Evolutionary conservation across 1,140 invertebrate species (phyloP), one percentile per base, ranked within the genome.

Genomic region (Penaeus chinensis): DNA sequence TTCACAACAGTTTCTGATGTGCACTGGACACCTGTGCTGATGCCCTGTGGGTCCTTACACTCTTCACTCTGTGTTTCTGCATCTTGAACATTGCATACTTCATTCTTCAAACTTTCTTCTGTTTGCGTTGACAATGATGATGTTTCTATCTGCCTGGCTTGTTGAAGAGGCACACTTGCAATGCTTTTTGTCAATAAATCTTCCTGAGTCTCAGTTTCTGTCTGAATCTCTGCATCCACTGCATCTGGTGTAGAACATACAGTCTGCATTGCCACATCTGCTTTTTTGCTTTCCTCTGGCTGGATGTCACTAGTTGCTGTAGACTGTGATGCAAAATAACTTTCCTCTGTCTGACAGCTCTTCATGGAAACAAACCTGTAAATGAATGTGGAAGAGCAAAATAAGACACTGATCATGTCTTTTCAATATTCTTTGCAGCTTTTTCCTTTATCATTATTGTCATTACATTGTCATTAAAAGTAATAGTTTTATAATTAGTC

Each of bases 311-410:
- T 47, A 63, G 86, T 47, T 27, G 37, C 32, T 65, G 22, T 19
- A 11, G 69, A 37, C 3, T 13, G 62, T 61, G 65, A 11, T 65
- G 4, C 16, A 27, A 65, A 47, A 27, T 63, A 47, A 4, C 47
- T 47, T n/a, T 82, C 71, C 13, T 87, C 86, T 47, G 86, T 87
- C 71, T 87, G 86, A 62, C 86, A 87, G 37, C 86, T 87, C 62
- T 87, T 87, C 86, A 87, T 87, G 3, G 86, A 87, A 10, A 87
- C 86, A 82, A 77, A 87, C 18, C 86, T 87, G 80, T 19, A 87
- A 87, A 20, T 18, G 37, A 20, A 54, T 24, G 19, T n/a, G 37
- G 10, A 54, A 54, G 13, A 80, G 22, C 18, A 71, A 60, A 27
- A 37, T 61, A 32, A 66, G 16, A 62, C 8, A 62, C 11, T 24